These are phyloP conservation scores for Hylia prasina DNA, from an alignment of 2,113 vertebrate species.

Conservation along the genomic window DNA sequence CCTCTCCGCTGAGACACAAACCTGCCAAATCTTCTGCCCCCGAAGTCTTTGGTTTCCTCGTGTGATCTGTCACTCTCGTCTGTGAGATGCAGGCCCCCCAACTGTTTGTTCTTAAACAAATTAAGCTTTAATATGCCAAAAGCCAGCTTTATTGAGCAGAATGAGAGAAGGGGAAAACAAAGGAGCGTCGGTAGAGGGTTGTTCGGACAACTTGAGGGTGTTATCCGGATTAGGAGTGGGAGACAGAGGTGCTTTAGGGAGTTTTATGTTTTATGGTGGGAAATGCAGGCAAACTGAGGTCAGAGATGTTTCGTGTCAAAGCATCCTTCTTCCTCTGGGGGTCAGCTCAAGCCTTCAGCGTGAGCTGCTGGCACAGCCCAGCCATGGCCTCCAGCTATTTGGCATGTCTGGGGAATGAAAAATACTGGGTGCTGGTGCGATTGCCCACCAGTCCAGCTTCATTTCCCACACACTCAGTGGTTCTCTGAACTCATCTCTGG, in stretches of 20 bases:
- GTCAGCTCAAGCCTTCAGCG: fast-evolving
- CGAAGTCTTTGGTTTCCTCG: constrained; percentile 46
- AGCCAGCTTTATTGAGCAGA: constrained; percentile 42
- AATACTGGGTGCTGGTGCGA: background rate
- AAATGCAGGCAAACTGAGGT: background rate
- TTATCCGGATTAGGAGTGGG: background rate
- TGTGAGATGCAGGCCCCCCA: constrained; percentile 51
- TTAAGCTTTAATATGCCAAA: constrained; percentile 75
- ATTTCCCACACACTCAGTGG: fast-evolving
- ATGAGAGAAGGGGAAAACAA: constrained; percentile 44
- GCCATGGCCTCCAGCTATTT: fast-evolving
- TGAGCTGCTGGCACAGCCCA: background rate
- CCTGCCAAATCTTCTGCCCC: constrained; percentile 75
- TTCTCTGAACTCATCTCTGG: background rate
- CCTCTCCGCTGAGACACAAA: constrained; percentile 71
- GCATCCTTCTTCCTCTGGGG: background rate
- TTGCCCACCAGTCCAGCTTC: background rate
- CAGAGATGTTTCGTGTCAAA: fast-evolving
- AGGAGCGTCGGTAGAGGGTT: background rate
- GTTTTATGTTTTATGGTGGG: background rate
- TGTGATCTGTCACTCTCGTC: constrained; percentile 63
- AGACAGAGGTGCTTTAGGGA: background rate
- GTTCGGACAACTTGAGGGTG: background rate
- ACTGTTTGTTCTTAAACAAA: constrained; percentile 77
- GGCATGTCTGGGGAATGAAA: background rate